Evolutionary conservation across 2,888 invertebrate species (phyloP).

Genomic region (Oeneis ivallda): DNA sequence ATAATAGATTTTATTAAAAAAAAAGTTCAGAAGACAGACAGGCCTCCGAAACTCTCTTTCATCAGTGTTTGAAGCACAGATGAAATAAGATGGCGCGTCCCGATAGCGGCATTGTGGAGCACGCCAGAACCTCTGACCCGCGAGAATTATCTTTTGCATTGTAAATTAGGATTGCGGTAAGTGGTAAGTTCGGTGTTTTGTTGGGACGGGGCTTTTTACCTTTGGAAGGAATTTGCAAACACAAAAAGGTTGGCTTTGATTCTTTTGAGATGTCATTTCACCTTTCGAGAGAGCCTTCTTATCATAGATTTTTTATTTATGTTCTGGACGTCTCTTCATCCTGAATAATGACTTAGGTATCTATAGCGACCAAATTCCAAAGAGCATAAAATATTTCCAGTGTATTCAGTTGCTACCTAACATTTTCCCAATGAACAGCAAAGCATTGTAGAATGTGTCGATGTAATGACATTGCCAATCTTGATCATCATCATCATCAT

Average conservation of each 20-base stretch:
- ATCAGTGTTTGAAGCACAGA: constrained; percentile 21
- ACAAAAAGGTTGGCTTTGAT: constrained; percentile 18
- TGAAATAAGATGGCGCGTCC: constrained; percentile 24
- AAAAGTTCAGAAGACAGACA: too few relatives aligned
- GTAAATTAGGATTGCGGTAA: constrained; percentile 34
- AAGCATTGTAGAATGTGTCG: too few relatives aligned
- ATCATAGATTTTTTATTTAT: constrained; percentile 8
- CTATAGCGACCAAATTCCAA: neutral
- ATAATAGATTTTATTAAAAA: too few relatives aligned
- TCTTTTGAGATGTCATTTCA: constrained; percentile 17
- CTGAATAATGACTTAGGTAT: neutral
- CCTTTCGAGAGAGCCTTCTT: neutral
- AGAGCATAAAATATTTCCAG: neutral
- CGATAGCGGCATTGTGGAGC: constrained; percentile 29
- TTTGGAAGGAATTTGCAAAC: constrained; percentile 7
- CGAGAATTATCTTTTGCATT: constrained; percentile 32
- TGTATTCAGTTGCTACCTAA: too few relatives aligned
- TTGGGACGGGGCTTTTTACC: constrained; percentile 18
- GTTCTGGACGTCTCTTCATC: neutral
- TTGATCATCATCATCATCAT: too few relatives aligned
- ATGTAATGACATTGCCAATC: too few relatives aligned
- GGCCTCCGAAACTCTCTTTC: too few relatives aligned
- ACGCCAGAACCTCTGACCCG: constrained; percentile 21
- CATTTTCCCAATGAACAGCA: too few relatives aligned
- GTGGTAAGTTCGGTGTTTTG: constrained; percentile 29